Percentiles rank a stretch among this genome's conserved stretches.
phyloP scores from a whole-genome alignment of 2,888 invertebrate genomes.

The Drosophila cyrtoloma region DNA sequence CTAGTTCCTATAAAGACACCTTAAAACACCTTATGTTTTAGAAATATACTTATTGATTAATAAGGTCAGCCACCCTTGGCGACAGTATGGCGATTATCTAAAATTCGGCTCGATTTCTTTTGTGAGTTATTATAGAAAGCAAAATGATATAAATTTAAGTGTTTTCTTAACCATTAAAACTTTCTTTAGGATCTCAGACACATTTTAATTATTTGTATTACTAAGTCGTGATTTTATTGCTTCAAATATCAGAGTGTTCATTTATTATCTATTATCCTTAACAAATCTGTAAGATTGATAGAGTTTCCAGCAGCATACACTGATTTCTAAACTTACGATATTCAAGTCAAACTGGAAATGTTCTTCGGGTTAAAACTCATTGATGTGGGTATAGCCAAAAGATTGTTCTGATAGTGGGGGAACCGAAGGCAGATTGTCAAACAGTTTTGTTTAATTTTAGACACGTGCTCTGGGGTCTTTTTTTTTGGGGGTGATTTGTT shows the following conservation, averaged over 20 bases:
- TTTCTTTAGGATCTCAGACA: neutral
- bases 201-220: neutral
- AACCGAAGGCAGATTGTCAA: constrained; percentile 55
- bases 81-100: no score
- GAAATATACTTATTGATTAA: neutral
- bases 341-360: constrained; percentile 2
- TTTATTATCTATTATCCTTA: neutral
- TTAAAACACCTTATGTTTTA: neutral
- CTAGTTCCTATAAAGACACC: no score
- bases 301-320: neutral
- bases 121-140: no score
- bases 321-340: neutral
- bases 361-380: neutral
- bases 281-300: neutral
- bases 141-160: neutral
- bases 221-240: neutral
- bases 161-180: neutral
- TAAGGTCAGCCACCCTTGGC: no score
- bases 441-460: constrained; percentile 69
- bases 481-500: constrained; percentile 38
- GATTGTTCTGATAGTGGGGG: neutral
- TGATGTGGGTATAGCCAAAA: neutral
- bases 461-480: constrained; percentile 52
- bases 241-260: neutral
- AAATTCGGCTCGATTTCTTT: no score